These are phyloP conservation scores for Yponomeuta plumbellus DNA, from an alignment of 2,888 invertebrate genomes.

Conservation along the genomic window DNA sequence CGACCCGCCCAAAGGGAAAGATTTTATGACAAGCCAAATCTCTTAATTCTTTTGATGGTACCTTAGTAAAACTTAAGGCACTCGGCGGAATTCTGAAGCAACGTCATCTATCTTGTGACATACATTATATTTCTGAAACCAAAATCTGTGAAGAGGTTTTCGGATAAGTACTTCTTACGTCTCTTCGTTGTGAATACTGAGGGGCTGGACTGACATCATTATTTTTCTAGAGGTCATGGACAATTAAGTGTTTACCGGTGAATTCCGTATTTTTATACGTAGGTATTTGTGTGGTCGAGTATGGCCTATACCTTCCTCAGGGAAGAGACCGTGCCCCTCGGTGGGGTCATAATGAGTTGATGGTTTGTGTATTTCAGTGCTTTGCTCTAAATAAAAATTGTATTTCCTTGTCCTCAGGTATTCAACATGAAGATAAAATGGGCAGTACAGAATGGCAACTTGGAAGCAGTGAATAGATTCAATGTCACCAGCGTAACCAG, in stretches of 20 bases:
- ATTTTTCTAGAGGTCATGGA: too few relatives aligned
- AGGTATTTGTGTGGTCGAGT: too few relatives aligned
- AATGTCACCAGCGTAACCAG: constrained; percentile 30
- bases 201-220: too few relatives aligned
- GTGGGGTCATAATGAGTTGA: too few relatives aligned
- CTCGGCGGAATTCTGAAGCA: background rate
- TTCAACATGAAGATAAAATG: constrained; percentile 56
- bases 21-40: background rate
- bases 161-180: background rate
- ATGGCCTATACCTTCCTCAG: too few relatives aligned
- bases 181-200: background rate
- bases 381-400: background rate
- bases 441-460: constrained; percentile 55
- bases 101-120: too few relatives aligned
- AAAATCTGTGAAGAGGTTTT: background rate
- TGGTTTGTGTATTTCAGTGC: background rate
- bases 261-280: background rate
- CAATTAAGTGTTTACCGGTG: too few relatives aligned
- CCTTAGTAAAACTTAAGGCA: background rate
- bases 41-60: background rate
- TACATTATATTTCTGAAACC: background rate
- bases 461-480: constrained; percentile 37
- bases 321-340: too few relatives aligned
- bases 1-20: background rate
- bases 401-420: constrained; percentile 43